Conservation (phyloP, 2,888 invertebrate species). For the Tenthredo amoena region DNA sequence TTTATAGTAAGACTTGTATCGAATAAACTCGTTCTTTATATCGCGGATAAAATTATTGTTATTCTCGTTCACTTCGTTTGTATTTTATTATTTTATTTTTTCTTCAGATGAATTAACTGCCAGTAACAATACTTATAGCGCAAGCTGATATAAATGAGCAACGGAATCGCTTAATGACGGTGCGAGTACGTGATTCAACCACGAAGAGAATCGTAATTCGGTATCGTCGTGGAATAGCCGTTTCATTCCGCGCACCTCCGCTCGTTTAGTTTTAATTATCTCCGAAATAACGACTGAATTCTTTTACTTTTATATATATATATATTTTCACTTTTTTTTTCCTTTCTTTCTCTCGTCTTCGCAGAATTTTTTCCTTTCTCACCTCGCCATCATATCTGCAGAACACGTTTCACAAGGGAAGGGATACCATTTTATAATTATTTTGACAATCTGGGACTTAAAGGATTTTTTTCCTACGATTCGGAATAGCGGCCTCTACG, state of each 20-base stretch:
- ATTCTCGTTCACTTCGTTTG: not conserved
- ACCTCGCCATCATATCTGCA: conserved; percentile 8
- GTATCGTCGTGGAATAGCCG: conserved; percentile 11
- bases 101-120: not conserved
- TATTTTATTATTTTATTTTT: not conserved
- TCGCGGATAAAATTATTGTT: not conserved
- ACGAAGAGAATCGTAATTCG: conserved; percentile 22
- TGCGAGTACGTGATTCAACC: conserved; percentile 18
- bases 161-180: not conserved
- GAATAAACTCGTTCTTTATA: not conserved
- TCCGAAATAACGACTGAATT: conserved; percentile 14
- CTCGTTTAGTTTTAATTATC: conserved; percentile 34
- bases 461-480: conserved; percentile 57
- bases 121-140: not conserved
- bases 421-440: conserved; percentile 70
- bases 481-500: not conserved
- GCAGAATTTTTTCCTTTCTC: not conserved
- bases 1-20: not conserved
- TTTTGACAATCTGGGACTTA: conserved; percentile 70
- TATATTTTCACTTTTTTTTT: not conserved
- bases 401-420: not conserved
- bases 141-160: not conserved
- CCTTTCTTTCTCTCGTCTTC: not conserved
- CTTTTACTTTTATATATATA: not conserved
- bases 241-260: conserved; percentile 14